Base-by-base conservation (phyloP, 2,888 invertebrate species). In the Agrochola macilenta region DNA sequence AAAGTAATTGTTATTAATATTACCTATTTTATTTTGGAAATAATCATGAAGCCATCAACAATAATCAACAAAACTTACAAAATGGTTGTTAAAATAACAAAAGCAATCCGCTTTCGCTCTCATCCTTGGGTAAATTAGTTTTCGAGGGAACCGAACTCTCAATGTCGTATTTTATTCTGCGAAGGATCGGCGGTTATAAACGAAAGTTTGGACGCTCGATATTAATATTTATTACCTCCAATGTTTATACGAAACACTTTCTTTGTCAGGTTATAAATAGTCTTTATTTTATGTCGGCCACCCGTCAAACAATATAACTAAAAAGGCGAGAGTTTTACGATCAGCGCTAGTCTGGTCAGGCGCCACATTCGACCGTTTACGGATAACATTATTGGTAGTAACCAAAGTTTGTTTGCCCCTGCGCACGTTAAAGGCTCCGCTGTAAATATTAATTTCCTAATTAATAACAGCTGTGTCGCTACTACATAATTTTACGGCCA, bases 221-320 rank as follows among this genome's bases (percentile, higher is more conserved):
- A 96, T 95, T 95, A 95, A 95, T 95, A 96, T 96, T 96, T 95
- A 96, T 94, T 93, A 91, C 93, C 90, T 90, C 85, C 90, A 92
- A 93, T 93, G 91, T 88, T 79, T 93, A 92, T 92, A 92, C 90
- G 89, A 90, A 94, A 94, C 93, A 94, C 93, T 95, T 93, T 94
- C 93, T 91, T 92, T 92, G 87, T 88, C 85, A 89, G 90, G 91
- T 93, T 95, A 96, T 94, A 95, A 96, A 96, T 96, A 95, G 95
- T 89, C 88, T 91, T 91, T 93, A 91, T 94, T 95, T 95, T 94
- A 95, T 92, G 92, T 91, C 88, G 92, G 92, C 94, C 93, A 94
- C 94, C 94, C 94, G 93, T 95, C 93, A 94, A 93, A 95, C 92
- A 91, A 92, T 92, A 93, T 94, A 94, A 94, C 93, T 57, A 93